phyloP scores from a whole-genome alignment of 2,888 invertebrate genomes.

The Neoascia interrupta region DNA sequence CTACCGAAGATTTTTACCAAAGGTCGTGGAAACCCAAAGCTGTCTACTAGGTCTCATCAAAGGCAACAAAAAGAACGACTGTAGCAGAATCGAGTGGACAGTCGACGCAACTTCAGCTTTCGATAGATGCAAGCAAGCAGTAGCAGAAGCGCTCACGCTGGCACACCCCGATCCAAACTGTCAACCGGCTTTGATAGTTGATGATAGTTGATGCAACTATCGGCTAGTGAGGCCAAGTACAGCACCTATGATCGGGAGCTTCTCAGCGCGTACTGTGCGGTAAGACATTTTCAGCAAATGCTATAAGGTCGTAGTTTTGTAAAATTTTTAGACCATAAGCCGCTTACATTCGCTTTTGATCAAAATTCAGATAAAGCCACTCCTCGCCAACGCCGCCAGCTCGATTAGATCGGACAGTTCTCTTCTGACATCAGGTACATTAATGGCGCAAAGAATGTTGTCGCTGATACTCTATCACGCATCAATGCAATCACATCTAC shows the following conservation, averaged over 20 bases:
- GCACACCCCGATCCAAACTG: slow-evolving; percentile 73
- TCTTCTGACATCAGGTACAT: slow-evolving; percentile 17
- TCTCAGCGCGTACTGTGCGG: no score
- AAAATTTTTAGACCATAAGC: no score
- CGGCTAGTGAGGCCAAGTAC: no score
- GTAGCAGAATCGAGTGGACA: no score
- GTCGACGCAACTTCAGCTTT: no score
- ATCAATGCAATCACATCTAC: neutral
- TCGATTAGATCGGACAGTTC: slow-evolving; percentile 71
- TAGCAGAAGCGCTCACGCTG: no score
- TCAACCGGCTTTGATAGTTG: slow-evolving; percentile 64
- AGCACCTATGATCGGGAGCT: no score
- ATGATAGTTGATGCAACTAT: slow-evolving; percentile 76
- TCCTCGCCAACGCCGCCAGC: slow-evolving; percentile 74
- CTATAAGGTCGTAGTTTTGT: no score
- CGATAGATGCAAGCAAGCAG: no score
- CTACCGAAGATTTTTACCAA: no score
- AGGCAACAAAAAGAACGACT: slow-evolving; percentile 23
- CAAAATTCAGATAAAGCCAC: slow-evolving; percentile 73
- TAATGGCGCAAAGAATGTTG: neutral
- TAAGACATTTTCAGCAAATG: no score
- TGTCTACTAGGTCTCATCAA: neutral
- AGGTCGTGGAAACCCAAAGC: neutral
- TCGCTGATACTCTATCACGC: neutral
- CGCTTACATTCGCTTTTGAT: no score